Evolutionary conservation across 2,797 vertebrate genomes (phyloP), one percentile per base, ranked within the genome.

Genomic region (Alauda arvensis): DNA sequence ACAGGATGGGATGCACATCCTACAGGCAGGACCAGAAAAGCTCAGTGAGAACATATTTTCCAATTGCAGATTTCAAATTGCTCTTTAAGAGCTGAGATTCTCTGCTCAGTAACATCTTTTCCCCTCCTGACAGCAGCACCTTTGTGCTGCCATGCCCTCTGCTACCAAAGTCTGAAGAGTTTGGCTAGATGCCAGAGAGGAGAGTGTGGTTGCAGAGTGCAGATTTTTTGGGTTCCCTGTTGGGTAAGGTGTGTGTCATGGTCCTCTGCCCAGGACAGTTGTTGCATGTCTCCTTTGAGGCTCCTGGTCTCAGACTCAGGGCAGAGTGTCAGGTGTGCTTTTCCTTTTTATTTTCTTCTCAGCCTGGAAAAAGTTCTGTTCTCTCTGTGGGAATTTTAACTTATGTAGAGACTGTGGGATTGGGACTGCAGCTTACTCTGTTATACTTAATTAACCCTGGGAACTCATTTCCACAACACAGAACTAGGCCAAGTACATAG

Each of bases 371-470:
- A 85, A 34, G 33, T 87, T 70, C 83, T 63, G 0, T 68, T 86
- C 49, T 78, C 77, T 90, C 84, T 70, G 42, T 92, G 91, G 85
- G 90, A 89, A 90, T 37, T 85, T 76, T 76, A 87, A 59, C 85
- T 68, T 92, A 74, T 1, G 3, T 37, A 72, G 68, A 83, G 75
- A 76, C 77, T 16, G 51, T 90, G 85, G 84, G 82, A 93, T 88
- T 48, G 40, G 62, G 63, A 40, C 88, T 8, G 1, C 40, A 61
- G 74, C 69, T 93, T 89, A 78, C 60, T 52, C 75, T 87, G 66
- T 90, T 93, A 55, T 26, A 81, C 87, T 51, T 93, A 94, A 95
- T 95, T 95, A 95, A 83, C 85, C 87, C 76, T 89, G 91, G 91
- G 92, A 95, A 94, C 83, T 91, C 71, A 68, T 90, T 88, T 85